Evolutionary conservation across 2,888 invertebrate species (phyloP).

Genomic region (Schrankia costaestrigalis): DNA sequence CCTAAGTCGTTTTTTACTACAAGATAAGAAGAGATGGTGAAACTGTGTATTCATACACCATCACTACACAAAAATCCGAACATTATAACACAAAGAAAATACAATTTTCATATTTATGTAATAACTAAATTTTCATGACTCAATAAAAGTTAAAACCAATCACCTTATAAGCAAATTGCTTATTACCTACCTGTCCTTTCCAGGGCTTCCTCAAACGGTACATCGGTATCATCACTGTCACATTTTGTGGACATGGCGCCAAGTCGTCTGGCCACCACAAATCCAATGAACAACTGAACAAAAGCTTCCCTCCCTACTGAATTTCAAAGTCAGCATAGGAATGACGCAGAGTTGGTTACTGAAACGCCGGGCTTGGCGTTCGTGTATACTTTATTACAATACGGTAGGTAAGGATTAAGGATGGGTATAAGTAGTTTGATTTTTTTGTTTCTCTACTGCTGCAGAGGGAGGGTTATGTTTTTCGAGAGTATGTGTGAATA

Average conservation of each 20-base stretch:
- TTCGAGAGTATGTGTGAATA: no score
- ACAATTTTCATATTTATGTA: no score
- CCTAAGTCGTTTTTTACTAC: no score
- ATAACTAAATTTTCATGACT: no score
- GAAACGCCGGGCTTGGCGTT: neutral
- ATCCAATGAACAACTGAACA: slow-evolving; percentile 46
- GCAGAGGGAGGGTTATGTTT: no score
- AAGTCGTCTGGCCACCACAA: slow-evolving; percentile 29
- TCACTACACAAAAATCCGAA: neutral
- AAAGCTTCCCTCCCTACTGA: slow-evolving; percentile 44
- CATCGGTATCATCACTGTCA: slow-evolving; percentile 24
- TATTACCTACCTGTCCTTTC: slow-evolving; percentile 63
- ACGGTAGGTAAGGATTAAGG: no score
- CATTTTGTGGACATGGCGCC: slow-evolving; percentile 17
- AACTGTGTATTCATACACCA: neutral
- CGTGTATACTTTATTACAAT: no score
- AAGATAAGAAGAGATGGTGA: no score
- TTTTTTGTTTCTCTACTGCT: no score
- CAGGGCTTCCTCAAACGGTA: slow-evolving; percentile 57
- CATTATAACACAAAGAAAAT: neutral
- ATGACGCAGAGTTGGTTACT: slow-evolving; percentile 27
- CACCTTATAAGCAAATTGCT: no score
- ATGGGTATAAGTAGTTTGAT: no score
- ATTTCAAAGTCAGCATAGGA: slow-evolving; percentile 51
- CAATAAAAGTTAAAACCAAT: no score